Conservation (phyloP, 30 jellyfish, hydroid and myxozoan species). For the Sanderia malayensis region DNA sequence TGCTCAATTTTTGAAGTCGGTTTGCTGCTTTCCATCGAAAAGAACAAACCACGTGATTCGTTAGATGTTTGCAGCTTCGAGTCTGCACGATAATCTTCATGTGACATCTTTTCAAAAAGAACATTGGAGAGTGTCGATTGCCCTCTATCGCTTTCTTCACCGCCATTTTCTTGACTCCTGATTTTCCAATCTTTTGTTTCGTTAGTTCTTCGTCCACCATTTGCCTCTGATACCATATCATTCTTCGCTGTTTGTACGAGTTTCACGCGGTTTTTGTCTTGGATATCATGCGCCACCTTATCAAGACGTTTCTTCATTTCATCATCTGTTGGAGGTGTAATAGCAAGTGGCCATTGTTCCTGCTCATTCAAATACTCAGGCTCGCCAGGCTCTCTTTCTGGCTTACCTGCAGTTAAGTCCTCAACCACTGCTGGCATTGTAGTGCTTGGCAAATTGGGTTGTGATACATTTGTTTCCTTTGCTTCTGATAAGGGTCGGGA, state of each 20-base stretch:
- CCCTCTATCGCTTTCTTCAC: neutral
- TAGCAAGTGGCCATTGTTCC: slow-evolving; percentile 52
- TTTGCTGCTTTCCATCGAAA: neutral
- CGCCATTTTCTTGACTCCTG: neutral
- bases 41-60: neutral
- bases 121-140: neutral
- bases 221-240: neutral
- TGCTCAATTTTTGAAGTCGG: neutral
- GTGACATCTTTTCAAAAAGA: neutral
- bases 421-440: slow-evolving; percentile 11
- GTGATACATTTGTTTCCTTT: too few relatives aligned
- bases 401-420: slow-evolving; percentile 14
- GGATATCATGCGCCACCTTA: neutral
- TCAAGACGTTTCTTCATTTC: slow-evolving; percentile 14
- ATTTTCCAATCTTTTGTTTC: too few relatives aligned
- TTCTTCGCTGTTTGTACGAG: neutral
- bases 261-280: neutral
- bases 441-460: too few relatives aligned
- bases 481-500: too few relatives aligned
- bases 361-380: slow-evolving; percentile 36
- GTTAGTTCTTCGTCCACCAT: neutral
- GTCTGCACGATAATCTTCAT: neutral
- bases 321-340: slow-evolving; percentile 51
- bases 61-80: neutral
- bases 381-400: slow-evolving; percentile 46